Base-by-base conservation (phyloP, 2,797 vertebrate species). In the Brachymystax lenok region DNA sequence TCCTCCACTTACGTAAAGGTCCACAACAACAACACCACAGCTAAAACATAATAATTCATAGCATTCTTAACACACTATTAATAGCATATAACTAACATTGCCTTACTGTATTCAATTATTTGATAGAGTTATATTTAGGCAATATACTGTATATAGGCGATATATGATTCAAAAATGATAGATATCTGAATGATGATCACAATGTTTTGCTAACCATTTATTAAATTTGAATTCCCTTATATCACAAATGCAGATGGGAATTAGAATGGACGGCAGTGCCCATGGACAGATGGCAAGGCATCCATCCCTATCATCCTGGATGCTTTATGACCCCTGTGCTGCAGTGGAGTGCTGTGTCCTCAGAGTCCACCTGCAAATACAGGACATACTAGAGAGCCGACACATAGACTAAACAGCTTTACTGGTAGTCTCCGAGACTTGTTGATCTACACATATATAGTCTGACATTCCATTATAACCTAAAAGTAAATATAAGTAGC, bases 251-350 rank as follows among this genome's bases (percentile, higher is more conserved):
- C 13, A 16, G 64, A 30, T 28, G 63, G 27, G 24, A 30, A 66
- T 28, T 66, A 14, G 14, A 66, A 30, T 64, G 64, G 24, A 30
- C 7, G 28, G 28, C 64, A 28, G 63, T 66, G 82, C 84, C 86
- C 77, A 2, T 27, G 77, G 74, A 80, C 85, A 88, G 86, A 88
- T 85, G 83, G 86, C 66, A 81, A 88, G 88, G 74, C 80, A 84
- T 85, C 86, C 83, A 83, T 85, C 80, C 85, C 90, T 84, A 87
- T 91, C 83, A 80, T 10, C n/a, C 40, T 75, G 74, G 82, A 73
- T 77, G 84, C 77, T 69, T 83, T 78, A 84, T 87, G 85, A 86
- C 70, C 85, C 88, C 79, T 13, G 69, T 73, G 70, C 52, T 50
- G 54, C 19, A 51, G 52, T 69, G 6, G 14, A 56, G 12, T 28